Evolutionary conservation across 2,113 vertebrate species (phyloP).

Genomic region (Brachyistius frenatus): DNA sequence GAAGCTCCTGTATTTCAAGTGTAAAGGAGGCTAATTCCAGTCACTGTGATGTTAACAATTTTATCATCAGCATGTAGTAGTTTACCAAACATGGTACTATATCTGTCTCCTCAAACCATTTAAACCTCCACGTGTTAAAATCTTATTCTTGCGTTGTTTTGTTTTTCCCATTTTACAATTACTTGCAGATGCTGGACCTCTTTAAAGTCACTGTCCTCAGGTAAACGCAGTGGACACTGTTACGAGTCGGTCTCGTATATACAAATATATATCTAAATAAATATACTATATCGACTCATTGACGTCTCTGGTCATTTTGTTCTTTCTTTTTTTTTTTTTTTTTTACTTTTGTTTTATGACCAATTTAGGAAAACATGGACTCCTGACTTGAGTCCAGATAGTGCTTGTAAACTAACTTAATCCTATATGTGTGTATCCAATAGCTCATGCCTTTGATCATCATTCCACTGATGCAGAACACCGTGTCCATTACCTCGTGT

Average conservation of each 20-base stretch:
- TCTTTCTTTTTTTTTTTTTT: background rate
- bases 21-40: conserved; percentile 47
- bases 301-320: background rate
- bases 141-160: conserved; percentile 38
- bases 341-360: background rate
- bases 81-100: conserved; percentile 59
- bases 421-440: background rate
- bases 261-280: conserved; percentile 63
- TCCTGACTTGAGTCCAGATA: no score
- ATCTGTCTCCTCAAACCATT: conserved; percentile 3
- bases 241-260: conserved; percentile 55
- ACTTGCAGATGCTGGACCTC: conserved; percentile 72
- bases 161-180: conserved; percentile 49
- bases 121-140: conserved; percentile 9
- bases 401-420: background rate
- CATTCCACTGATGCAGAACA: background rate
- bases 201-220: conserved; percentile 78
- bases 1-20: conserved; percentile 43
- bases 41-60: conserved; percentile 74
- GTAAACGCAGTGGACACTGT: conserved; percentile 73
- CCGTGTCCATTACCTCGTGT: background rate
- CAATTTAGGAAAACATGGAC: no score
- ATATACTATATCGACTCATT: conserved; percentile 53
- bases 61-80: conserved; percentile 59
- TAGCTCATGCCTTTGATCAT: background rate